Evolutionary conservation across 2,888 invertebrate species (phyloP).

Genomic region (Eutolmus rufibarbis): DNA sequence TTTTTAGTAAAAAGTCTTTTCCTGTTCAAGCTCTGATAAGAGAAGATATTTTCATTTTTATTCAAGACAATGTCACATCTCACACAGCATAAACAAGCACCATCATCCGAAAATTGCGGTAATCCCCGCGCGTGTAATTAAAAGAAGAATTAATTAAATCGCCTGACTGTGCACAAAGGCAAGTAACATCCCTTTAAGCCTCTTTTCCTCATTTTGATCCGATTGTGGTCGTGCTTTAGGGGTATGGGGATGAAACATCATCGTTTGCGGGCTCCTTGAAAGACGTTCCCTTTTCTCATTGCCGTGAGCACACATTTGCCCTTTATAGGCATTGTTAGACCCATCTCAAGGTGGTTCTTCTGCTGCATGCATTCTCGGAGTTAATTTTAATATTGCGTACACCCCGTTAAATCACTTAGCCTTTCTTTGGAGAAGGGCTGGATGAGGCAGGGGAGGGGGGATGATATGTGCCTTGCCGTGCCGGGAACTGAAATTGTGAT

Average conservation of each 20-base stretch:
- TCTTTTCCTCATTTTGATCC: conserved; percentile 1
- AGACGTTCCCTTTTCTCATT: neutral
- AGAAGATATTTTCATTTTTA: neutral
- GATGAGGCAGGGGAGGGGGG: neutral
- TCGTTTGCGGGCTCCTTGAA: neutral
- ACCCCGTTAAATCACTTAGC: conserved; percentile 31
- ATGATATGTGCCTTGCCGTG: neutral
- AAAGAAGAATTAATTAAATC: conserved; percentile 26
- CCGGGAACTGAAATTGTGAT: neutral
- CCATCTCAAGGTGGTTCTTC: conserved; percentile 23
- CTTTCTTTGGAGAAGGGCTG: neutral
- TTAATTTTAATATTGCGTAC: conserved; percentile 30
- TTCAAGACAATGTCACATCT: neutral
- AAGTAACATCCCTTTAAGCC: conserved; percentile 30
- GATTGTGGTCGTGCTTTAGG: conserved; percentile 10
- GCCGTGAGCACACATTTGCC: conserved; percentile 10
- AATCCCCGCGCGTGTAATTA: conserved; percentile 7
- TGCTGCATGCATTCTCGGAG: neutral
- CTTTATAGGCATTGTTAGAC: conserved; percentile 32
- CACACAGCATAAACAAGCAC: neutral
- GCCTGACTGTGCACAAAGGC: neutral
- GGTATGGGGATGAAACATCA: neutral
- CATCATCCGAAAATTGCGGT: neutral
- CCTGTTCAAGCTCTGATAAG: neutral
- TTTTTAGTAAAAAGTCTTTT: neutral